These are phyloP conservation scores for Paracentrotus lividus DNA, from an alignment of 53 echinoderm and acorn worm genomes.

Conservation along the genomic window DNA sequence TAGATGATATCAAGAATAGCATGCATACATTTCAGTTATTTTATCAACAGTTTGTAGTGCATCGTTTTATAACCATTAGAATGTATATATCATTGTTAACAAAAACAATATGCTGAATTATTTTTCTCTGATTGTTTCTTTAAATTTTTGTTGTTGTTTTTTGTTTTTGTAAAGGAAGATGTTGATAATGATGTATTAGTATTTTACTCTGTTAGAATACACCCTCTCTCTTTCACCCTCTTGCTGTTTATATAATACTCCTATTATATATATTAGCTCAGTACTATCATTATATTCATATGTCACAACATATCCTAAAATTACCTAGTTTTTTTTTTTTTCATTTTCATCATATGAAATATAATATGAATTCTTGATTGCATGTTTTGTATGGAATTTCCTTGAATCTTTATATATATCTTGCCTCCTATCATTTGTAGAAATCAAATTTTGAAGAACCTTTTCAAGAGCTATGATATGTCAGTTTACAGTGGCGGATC, in stretches of 20 bases:
- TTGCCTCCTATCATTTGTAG: too few relatives aligned
- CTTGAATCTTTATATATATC: not conserved
- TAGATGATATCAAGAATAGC: not conserved
- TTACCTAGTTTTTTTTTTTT: not conserved
- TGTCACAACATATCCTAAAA: constrained; percentile 2
- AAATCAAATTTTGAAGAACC: too few relatives aligned
- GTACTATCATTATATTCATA: not conserved
- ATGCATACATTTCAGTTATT: not conserved
- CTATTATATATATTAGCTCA: not conserved
- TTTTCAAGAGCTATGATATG: too few relatives aligned
- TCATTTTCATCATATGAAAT: not conserved
- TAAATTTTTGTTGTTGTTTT: not conserved
- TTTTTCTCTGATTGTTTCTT: too few relatives aligned
- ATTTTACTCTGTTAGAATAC: not conserved
- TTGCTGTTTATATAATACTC: not conserved
- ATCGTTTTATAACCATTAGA: not conserved
- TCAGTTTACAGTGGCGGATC: too few relatives aligned
- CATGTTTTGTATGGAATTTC: not conserved
- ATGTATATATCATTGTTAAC: not conserved
- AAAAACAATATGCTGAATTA: not conserved
- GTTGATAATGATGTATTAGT: too few relatives aligned
- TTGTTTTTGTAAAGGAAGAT: not conserved
- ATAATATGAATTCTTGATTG: not conserved
- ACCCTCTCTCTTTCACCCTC: not conserved
- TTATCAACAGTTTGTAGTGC: not conserved